Percentiles rank a stretch among this genome's conserved stretches.
Conservation (phyloP, 2,797 vertebrate genomes). For the Psittacula echo region DNA sequence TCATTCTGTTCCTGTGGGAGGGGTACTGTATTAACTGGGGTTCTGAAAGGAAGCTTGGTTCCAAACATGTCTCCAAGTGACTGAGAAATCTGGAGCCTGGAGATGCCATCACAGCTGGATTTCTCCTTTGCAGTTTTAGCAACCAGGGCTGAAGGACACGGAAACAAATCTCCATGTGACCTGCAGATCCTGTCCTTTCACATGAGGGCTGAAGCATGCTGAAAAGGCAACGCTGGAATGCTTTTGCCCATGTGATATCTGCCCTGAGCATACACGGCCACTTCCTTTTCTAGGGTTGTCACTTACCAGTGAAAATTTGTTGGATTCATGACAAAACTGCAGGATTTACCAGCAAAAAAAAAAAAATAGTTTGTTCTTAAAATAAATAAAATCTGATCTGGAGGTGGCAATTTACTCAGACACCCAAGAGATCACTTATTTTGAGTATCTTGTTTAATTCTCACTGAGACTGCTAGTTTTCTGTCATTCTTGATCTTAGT, state of each 20-base stretch:
- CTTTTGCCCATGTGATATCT: constrained; percentile 45
- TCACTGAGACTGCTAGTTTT: constrained; percentile 51
- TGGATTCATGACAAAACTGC: constrained; percentile 60
- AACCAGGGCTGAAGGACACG: constrained; percentile 17
- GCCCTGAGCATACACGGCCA: constrained; percentile 16
- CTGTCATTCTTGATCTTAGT: neutral
- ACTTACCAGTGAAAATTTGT: constrained; percentile 48
- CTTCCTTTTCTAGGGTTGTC: constrained; percentile 36
- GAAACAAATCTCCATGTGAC: constrained; percentile 48
- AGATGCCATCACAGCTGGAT: neutral
- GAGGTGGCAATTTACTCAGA: constrained; percentile 59
- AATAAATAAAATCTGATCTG: constrained; percentile 63
- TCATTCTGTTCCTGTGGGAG: neutral
- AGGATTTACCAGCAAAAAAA: constrained; percentile 52
- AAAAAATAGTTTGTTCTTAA: constrained; percentile 68
- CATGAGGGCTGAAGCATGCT: constrained; percentile 51
- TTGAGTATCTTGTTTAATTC: constrained; percentile 46
- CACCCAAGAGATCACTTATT: constrained; percentile 50
- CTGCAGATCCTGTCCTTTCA: constrained; percentile 46
- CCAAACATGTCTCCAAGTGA: neutral
- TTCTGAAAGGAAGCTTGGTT: neutral
- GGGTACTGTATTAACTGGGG: neutral
- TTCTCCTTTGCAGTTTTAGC: constrained; percentile 23
- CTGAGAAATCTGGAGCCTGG: neutral
- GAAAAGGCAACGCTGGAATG: constrained; percentile 47